Percentiles rank a stretch among this genome's conserved stretches.
Evolutionary conservation across 2,113 vertebrate genomes (phyloP).

Genomic region (Camelus dromedarius): DNA sequence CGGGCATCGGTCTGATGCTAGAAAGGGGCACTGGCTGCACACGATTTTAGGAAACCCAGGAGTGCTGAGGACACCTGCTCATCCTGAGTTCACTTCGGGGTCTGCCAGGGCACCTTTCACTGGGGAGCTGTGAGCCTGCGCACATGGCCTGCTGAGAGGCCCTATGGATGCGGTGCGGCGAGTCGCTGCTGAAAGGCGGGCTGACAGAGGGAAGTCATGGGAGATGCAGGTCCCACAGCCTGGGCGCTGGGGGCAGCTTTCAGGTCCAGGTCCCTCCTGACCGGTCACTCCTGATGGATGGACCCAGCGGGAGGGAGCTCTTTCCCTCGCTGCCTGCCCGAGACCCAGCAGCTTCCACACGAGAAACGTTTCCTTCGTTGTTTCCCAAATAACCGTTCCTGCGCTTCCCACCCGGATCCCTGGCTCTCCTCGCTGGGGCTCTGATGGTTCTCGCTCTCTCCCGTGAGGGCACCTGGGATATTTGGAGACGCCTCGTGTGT

Average conservation of each 20-base stretch:
- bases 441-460: background rate
- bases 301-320: background rate
- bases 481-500: rapidly evolving
- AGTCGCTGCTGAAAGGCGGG: background rate
- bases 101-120: rapidly evolving
- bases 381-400: rapidly evolving
- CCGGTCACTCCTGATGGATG: rapidly evolving
- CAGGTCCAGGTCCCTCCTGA: rapidly evolving
- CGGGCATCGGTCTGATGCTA: rapidly evolving
- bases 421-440: background rate
- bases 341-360: rapidly evolving
- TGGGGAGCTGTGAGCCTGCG: background rate
- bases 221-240: rapidly evolving
- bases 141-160: background rate
- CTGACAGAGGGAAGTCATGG: background rate
- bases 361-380: rapidly evolving
- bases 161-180: rapidly evolving
- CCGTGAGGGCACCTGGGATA: rapidly evolving
- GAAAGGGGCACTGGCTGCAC: rapidly evolving
- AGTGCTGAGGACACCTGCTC: too few species aligned
- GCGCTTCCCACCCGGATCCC: background rate
- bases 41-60: background rate
- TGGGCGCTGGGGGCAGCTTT: too few species aligned
- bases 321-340: rapidly evolving
- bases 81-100: too few species aligned